Percentiles rank a stretch among this genome's conserved stretches.
phyloP scores from a whole-genome alignment of 2,888 invertebrate genomes.

The Leptinotarsa tumamoca region DNA sequence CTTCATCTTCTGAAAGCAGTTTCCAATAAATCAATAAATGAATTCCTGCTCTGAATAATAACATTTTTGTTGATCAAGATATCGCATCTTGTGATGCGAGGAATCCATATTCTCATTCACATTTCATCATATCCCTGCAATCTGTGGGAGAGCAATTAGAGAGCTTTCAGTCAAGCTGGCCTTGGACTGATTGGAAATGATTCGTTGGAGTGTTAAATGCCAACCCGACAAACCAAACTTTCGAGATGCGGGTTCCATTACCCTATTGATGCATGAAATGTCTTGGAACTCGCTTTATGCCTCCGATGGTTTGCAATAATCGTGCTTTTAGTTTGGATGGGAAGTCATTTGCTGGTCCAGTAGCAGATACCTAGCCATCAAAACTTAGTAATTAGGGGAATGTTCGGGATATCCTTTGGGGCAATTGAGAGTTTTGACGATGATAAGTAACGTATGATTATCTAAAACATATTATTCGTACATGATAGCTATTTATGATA shows the following conservation, averaged over 20 bases:
- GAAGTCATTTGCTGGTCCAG: slow-evolving; percentile 5
- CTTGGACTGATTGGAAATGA: slow-evolving; percentile 1
- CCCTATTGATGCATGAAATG: not conserved
- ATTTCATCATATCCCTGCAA: not conserved
- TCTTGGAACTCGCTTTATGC: slow-evolving; percentile 6
- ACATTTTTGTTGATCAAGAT: not conserved
- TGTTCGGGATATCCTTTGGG: not conserved
- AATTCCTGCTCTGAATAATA: not conserved
- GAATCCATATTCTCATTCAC: not conserved
- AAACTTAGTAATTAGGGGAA: slow-evolving; percentile 3
- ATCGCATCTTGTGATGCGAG: not conserved
- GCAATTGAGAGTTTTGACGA: not conserved
- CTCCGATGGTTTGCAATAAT: not conserved
- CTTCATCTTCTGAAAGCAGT: not conserved
- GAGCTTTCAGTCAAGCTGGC: slow-evolving; percentile 3
- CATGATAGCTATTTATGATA: no score
- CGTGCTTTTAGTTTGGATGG: not conserved
- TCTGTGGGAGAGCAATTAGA: slow-evolving; percentile 4
- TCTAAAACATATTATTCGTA: no score
- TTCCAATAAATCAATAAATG: not conserved
- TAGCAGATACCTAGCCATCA: not conserved
- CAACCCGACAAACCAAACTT: slow-evolving; percentile 6
- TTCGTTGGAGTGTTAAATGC: slow-evolving; percentile 2
- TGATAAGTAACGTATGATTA: no score
- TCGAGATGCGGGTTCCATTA: slow-evolving; percentile 1